These are phyloP conservation scores for Micromys minutus DNA, from an alignment of 2,113 vertebrate species.

Conservation along the genomic window DNA sequence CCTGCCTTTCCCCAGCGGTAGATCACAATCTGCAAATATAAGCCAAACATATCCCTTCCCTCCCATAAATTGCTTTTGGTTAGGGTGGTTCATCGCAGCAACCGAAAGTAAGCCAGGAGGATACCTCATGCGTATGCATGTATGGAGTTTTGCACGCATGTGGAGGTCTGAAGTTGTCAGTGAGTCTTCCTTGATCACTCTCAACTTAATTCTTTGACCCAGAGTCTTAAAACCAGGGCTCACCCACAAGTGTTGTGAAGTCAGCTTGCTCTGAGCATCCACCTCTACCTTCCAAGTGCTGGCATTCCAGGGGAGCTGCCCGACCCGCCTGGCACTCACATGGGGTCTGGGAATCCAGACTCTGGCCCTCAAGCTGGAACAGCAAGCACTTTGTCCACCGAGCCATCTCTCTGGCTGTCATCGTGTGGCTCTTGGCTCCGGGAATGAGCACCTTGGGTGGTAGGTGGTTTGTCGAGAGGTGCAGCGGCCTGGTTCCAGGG, in stretches of 20 bases:
- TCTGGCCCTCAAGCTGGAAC: neutral
- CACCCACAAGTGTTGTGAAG: no score
- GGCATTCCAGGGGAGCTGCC: neutral
- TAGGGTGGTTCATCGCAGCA: neutral
- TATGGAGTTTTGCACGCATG: neutral
- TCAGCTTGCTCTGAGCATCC: neutral
- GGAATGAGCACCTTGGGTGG: neutral
- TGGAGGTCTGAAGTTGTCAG: neutral
- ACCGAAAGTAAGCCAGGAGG: neutral
- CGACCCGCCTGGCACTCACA: neutral
- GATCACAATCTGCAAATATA: neutral
- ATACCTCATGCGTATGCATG: neutral
- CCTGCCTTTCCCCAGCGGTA: neutral
- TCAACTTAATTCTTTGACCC: neutral
- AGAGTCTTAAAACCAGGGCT: neutral
- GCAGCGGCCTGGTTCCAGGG: slow-evolving; percentile 50
- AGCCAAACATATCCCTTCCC: neutral
- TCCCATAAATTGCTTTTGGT: neutral
- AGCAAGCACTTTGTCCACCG: neutral
- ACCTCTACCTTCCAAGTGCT: neutral
- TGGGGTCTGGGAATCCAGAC: neutral
- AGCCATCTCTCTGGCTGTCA: neutral
- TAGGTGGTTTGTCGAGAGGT: slow-evolving; percentile 51
- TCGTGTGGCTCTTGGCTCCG: neutral
- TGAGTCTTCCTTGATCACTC: neutral